Percentiles rank a stretch among this genome's conserved stretches.
Evolutionary conservation across 2,888 invertebrate species (phyloP).

Genomic region (Drosophila borborema): DNA sequence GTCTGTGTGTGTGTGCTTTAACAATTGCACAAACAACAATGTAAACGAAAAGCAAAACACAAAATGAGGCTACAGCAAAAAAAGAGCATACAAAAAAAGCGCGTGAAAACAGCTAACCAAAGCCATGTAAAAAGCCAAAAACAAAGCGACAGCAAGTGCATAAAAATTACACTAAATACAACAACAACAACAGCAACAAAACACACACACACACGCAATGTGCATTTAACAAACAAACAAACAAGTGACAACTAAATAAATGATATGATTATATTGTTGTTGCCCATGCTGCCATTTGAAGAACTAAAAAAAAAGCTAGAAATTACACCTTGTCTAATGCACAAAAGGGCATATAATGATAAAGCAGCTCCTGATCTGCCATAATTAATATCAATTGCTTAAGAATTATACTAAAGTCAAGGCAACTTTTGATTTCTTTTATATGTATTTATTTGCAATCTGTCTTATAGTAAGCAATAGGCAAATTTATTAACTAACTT

Average conservation of each 20-base stretch:
- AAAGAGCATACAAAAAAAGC: conserved; percentile 12
- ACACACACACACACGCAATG: background rate
- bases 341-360: background rate
- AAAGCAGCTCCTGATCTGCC: too few relatives aligned
- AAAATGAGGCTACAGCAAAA: background rate
- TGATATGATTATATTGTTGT: conserved; percentile 23
- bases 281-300: background rate
- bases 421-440: too few relatives aligned
- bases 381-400: too few relatives aligned
- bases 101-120: conserved; percentile 17
- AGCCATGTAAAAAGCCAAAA: conserved; percentile 2
- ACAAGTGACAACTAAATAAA: conserved; percentile 25
- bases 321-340: conserved; percentile 8
- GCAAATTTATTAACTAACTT: too few relatives aligned
- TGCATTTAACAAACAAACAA: conserved; percentile 20
- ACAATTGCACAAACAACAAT: conserved; percentile 54
- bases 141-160: conserved; percentile 17
- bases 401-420: too few relatives aligned
- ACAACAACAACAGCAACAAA: background rate
- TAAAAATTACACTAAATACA: conserved; percentile 12
- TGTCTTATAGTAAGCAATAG: too few relatives aligned
- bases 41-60: conserved; percentile 16
- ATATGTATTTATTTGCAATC: too few relatives aligned
- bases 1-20: conserved; percentile 23
- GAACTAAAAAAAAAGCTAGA: background rate